Conservation (phyloP, 2,113 vertebrate species). For the Cephalopholis sonnerati region DNA sequence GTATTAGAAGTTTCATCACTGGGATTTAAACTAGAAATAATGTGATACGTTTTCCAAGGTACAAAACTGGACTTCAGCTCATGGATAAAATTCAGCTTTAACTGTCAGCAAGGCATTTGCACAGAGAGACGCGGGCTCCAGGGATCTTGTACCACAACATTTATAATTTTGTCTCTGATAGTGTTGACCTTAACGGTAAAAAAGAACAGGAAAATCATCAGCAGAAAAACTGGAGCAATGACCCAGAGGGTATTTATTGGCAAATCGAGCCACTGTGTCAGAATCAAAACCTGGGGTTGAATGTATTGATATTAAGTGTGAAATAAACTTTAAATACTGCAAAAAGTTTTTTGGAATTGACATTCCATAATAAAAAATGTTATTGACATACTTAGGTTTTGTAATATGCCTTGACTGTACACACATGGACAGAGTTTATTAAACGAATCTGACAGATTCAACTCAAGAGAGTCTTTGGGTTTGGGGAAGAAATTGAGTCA, state of each 20-base stretch:
- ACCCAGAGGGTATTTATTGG: background rate
- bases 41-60: conserved; percentile 9
- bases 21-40: conserved; percentile 38
- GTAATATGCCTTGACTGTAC: background rate
- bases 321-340: background rate
- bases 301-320: conserved; percentile 23
- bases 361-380: background rate
- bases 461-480: background rate
- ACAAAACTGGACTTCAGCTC: background rate
- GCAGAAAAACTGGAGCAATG: background rate
- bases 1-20: conserved; percentile 36
- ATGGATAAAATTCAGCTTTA: conserved; percentile 3
- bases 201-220: conserved; percentile 5
- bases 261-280: conserved; percentile 18
- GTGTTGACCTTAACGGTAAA: background rate
- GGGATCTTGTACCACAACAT: background rate
- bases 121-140: background rate
- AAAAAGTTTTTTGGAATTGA: background rate
- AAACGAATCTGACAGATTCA: background rate
- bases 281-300: conserved; percentile 3
- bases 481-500: conserved; percentile 22
- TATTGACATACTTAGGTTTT: background rate
- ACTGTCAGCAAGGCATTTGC: background rate
- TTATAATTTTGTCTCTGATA: background rate
- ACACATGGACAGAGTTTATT: background rate